Conservation (phyloP, 2,888 invertebrate genomes). For the Vanessa cardui region DNA sequence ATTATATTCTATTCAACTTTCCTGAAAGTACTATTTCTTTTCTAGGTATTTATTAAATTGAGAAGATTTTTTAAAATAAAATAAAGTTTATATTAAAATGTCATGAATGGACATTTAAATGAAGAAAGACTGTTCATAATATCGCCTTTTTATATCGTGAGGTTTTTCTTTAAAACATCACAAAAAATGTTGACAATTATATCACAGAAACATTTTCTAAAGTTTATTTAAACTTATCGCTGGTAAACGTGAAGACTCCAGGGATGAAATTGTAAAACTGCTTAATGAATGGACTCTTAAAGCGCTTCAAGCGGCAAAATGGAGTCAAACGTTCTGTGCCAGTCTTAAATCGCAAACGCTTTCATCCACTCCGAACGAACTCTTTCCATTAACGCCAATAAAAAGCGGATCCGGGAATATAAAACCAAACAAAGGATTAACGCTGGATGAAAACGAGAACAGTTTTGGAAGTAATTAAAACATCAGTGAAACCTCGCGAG, state of each 20-base stretch:
- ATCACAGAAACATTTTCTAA: conserved; percentile 5
- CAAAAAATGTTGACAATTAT: conserved; percentile 7
- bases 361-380: conserved; percentile 42
- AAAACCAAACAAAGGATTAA: conserved; percentile 54
- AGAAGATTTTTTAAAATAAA: background rate
- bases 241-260: conserved; percentile 28
- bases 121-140: background rate
- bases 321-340: conserved; percentile 39
- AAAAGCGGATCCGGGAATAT: conserved; percentile 52
- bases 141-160: background rate
- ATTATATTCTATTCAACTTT: too few species aligned
- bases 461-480: conserved; percentile 61
- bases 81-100: background rate
- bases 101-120: background rate
- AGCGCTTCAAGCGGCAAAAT: conserved; percentile 35
- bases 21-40: background rate
- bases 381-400: conserved; percentile 54
- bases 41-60: background rate
- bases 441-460: conserved; percentile 54
- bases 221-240: conserved; percentile 15
- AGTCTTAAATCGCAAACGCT: conserved; percentile 41
- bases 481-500: conserved; percentile 50
- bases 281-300: conserved; percentile 40
- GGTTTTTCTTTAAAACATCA: conserved; percentile 2
- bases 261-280: conserved; percentile 33